Evolutionary conservation across 2,113 vertebrate genomes (phyloP), one percentile per base, ranked within the genome.

Genomic region (Megaceryle maxima): DNA sequence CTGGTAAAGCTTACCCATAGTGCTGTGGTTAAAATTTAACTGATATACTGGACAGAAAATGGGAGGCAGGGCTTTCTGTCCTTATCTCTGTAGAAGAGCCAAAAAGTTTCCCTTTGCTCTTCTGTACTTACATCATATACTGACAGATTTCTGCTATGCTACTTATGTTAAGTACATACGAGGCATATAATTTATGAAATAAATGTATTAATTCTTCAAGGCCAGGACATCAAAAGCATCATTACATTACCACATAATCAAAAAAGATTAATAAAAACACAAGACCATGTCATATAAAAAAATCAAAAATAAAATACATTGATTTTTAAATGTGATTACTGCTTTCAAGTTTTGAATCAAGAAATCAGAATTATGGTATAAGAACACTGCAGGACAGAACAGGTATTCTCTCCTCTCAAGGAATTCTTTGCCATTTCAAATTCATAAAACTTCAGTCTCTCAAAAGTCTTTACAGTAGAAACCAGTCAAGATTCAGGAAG

Each of bases 1-100:
- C 37, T 13, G 6, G 48, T 21, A 53, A 55, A 20, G 35, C 33
- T 60, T 16, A 31, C 21, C 26, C 11, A 0, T 7, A 4, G 19
- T 43, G 11, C 35, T 64, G 1, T 9, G 62, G 92, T 91, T 96
- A 95, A 97, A 68, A 5, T 89, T 82, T 95, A 95, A 94, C 82
- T 41, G 31, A 39, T 39, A 5, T 2, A 2, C 48, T 6, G 44
- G 44, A 17, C 31, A 63, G 62, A 41, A 87, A 82, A 16, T 5
- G 66, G 73, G 31, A 83, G 33, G 20, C 21, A 15, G 31, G 46
- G 29, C 56, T 67, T 46, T 28, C 39, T 14, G 28, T 59, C 41
- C n/a, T 64, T 28, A 7, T 48, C 59, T 8, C 24, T 79, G 73
- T 3, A 16, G 13, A 12, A 50, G 44, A 14, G 13, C 9, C 25